Percentiles rank a stretch among this genome's conserved stretches.
These are phyloP conservation scores for Noctua comes DNA, from an alignment of 2,888 invertebrate genomes.

Conservation along the genomic window DNA sequence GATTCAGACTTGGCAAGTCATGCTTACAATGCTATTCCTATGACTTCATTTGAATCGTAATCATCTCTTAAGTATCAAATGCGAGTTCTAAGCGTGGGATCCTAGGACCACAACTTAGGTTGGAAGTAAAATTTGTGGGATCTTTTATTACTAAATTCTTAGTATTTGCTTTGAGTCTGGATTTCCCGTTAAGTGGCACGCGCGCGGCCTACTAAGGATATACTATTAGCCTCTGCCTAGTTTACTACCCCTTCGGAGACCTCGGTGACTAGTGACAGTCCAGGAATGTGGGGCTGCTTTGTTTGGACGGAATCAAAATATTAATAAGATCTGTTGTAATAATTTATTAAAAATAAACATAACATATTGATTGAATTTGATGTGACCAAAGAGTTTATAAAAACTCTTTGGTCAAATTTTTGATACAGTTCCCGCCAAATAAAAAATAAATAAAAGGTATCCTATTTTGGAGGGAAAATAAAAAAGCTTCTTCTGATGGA, in stretches of 20 bases:
- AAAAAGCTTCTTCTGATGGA: too few species aligned
- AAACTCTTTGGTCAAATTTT: too few species aligned
- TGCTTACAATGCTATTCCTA: neutral
- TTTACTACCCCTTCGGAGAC: neutral
- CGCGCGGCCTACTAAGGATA: neutral
- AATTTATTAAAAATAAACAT: too few species aligned
- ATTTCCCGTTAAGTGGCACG: neutral
- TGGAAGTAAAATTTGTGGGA: neutral
- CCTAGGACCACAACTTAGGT: neutral
- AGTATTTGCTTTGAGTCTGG: neutral
- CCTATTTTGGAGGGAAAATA: too few species aligned
- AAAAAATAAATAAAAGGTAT: too few species aligned
- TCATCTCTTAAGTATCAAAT: neutral
- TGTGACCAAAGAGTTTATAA: too few species aligned
- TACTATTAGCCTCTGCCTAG: neutral
- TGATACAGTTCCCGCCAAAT: too few species aligned
- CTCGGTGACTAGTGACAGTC: neutral
- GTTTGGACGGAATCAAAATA: neutral
- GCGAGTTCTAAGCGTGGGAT: neutral
- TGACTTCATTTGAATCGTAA: neutral
- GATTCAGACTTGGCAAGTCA: neutral
- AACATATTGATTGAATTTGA: too few species aligned
- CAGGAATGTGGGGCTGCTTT: neutral
- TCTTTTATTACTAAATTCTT: neutral
- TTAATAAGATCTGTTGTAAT: too few species aligned